Base-by-base conservation (phyloP, 1,140 invertebrate species). In the Drosophila pectinifera region DNA sequence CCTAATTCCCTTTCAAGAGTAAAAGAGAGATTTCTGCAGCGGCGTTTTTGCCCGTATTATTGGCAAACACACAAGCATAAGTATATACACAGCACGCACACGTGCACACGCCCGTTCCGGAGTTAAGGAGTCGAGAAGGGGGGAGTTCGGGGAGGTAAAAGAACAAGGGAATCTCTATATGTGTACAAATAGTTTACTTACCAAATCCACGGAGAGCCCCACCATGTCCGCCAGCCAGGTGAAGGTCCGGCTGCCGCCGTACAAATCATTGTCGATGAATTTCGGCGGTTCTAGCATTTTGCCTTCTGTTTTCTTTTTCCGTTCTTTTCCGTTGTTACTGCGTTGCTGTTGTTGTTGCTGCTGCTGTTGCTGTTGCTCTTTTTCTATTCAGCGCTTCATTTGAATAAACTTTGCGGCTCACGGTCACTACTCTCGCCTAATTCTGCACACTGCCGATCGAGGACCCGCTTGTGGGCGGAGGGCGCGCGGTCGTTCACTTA, bases 161-260 rank as follows among this genome's bases (percentile, higher is more conserved):
- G 14, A 39, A 59, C 14, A 36, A 57, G 67, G 41, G 18, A 49
- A 5, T 31, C 39, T 24, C 36, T 38, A 1, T 6, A 22, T 31
- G n/a, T n/a, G n/a, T n/a, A 4, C 38, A 39, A 31, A 34, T 24
- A 24, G 8, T 34, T 88, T 13, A 91, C 92, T 94, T 82, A 95
- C 94, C 93, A 95, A 94, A 92, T 95, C 95, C 59, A 95, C 93
- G 41, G 94, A 94, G 28, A 95, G 79, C 42, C 94, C 94, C 48
- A 93, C 86, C 56, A 93, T 76, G 49, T 94, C 92, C n/a, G 94
- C 92, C 34, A 95, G 73, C 93, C 94, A 94, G 28, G 90, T 81
- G 73, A 95, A 95, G 7, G 93, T 91, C 20, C 93, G 93, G 76
- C 93, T 94, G 18, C 95, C 95, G 77, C 94, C 93, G 80, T 95